These are phyloP conservation scores for Dicrurus megarhynchus DNA, from an alignment of 2,113 vertebrate species.

Conservation along the genomic window DNA sequence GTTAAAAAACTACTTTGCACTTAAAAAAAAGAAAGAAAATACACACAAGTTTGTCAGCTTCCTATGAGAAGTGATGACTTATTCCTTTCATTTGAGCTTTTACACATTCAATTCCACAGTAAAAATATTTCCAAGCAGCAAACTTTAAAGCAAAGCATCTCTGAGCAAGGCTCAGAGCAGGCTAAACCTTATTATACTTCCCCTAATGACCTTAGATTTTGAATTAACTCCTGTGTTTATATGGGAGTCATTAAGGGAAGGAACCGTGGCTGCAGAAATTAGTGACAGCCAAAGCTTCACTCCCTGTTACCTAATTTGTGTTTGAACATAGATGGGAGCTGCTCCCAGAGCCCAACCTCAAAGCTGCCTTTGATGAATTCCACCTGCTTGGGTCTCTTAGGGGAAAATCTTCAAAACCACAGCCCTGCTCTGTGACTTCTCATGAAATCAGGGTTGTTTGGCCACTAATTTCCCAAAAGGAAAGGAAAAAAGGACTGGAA, in stretches of 20 bases:
- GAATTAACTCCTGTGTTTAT: neutral
- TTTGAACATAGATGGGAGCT: neutral
- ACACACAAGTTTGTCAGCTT: neutral
- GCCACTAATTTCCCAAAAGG: neutral
- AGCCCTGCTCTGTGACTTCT: neutral
- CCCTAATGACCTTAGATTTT: neutral
- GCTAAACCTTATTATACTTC: neutral
- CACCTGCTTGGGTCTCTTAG: neutral
- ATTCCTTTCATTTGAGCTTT: neutral
- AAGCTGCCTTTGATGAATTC: neutral
- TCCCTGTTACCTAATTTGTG: accelerated
- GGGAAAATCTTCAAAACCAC: neutral
- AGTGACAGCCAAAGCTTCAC: neutral
- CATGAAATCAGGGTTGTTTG: neutral
- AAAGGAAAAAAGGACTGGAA: neutral
- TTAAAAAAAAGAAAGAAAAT: accelerated
- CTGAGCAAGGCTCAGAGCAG: neutral
- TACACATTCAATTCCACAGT: neutral
- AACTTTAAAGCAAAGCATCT: neutral
- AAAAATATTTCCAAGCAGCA: neutral
- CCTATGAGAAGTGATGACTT: neutral
- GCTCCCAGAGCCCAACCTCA: neutral
- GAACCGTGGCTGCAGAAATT: neutral
- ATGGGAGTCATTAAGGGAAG: neutral
- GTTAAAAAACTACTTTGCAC: neutral